phyloP scores from a whole-genome alignment of 2,888 invertebrate genomes.

The Dichetophora obliterata region DNA sequence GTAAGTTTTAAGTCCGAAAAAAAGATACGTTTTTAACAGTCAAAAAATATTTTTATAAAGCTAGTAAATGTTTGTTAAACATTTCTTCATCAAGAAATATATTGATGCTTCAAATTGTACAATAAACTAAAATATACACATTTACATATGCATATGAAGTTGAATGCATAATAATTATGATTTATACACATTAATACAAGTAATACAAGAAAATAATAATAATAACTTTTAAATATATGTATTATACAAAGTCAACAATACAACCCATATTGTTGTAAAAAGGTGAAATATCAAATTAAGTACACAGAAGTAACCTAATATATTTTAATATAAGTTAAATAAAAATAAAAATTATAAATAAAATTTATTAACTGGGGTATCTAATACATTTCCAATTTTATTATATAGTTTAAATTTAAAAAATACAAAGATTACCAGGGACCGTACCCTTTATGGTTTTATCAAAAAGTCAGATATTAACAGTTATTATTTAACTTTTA shows the following conservation, averaged over 20 bases:
- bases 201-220: not conserved
- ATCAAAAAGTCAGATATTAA: no score
- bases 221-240: conserved; percentile 6
- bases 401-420: no score
- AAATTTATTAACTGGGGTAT: conserved; percentile 2
- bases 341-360: conserved; percentile 26
- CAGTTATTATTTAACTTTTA: no score
- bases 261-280: conserved; percentile 19
- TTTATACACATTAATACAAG: conserved; percentile 36
- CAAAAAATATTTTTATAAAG: no score
- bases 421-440: no score
- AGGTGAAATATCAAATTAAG: conserved; percentile 47
- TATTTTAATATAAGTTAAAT: conserved; percentile 49
- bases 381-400: no score
- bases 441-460: no score
- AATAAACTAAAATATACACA: not conserved
- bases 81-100: no score
- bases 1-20: no score
- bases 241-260: not conserved
- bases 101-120: not conserved
- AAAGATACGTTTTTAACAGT: no score
- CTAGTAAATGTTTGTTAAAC: no score
- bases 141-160: conserved; percentile 30
- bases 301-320: conserved; percentile 48
- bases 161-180: conserved; percentile 35